These are phyloP conservation scores for Poecilia wingei DNA, from an alignment of 2,797 vertebrate species.

Conservation along the genomic window DNA sequence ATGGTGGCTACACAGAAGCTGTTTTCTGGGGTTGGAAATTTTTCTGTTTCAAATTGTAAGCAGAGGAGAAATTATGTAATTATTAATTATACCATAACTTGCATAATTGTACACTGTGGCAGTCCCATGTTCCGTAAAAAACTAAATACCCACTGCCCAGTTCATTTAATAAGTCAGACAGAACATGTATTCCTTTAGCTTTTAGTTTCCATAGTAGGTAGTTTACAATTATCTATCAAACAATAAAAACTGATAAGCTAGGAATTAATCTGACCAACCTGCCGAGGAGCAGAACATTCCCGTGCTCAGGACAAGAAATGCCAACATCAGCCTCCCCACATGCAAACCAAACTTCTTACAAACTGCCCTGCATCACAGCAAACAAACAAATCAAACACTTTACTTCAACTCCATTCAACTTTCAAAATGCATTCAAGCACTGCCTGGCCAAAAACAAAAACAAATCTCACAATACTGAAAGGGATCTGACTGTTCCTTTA, in stretches of 20 bases:
- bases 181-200: not conserved
- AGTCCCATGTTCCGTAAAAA: not conserved
- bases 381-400: conserved; percentile 22
- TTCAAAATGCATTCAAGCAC: not conserved
- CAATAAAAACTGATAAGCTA: not conserved
- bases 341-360: conserved; percentile 99
- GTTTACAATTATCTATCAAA: not conserved
- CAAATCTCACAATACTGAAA: not conserved
- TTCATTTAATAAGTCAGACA: not conserved
- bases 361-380: conserved; percentile 85
- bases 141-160: not conserved
- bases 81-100: not conserved
- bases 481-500: no score
- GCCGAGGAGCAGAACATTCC: conserved; percentile 98
- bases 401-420: not conserved
- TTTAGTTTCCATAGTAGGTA: not conserved
- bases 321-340: conserved; percentile 94
- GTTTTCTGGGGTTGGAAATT: not conserved
- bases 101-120: not conserved
- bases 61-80: not conserved
- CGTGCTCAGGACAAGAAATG: conserved; percentile 94
- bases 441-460: not conserved
- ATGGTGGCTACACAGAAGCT: not conserved
- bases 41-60: not conserved
- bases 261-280: conserved; percentile 77